Evolutionary conservation across 37 sponge, comb jelly and placozoan species (phyloP), one percentile per base, ranked within the genome.

Genomic region (Amphimedon queenslandica): DNA sequence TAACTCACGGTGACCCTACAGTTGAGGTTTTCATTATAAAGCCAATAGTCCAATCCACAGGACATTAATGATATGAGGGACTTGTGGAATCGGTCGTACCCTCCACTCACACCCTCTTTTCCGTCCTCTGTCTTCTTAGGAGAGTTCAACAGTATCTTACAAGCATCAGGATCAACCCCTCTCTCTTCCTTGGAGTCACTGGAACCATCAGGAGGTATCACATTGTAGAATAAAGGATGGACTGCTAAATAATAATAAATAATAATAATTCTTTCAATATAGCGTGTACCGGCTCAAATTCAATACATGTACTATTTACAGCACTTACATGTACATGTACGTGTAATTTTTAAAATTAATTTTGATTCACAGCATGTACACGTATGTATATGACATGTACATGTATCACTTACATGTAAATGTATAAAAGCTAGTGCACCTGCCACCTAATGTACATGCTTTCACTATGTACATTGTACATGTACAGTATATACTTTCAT

Each of bases 221-320:
- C 69, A 53, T 79, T 79, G 47, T 76, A 88, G 80, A 88, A 88
- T 42, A 39, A 60, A 0, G 84, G 84, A 53, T 24, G 42, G 10
- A 70, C 30, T 2, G 29, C 80, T 57, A 36, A 0, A 60, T 8
- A 18, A 2, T 40, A 3, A 69, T 2, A n/a, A 69, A 2, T 55
- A 72, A 20, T 16, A 16, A 53, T 16, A n/a, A n/a, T n/a, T n/a
- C n/a, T n/a, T n/a, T n/a, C n/a, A n/a, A n/a, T n/a, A n/a, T n/a
- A n/a, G n/a, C n/a, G n/a, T n/a, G n/a, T n/a, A n/a, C n/a, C n/a
- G n/a, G n/a, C n/a, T n/a, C n/a, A n/a, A n/a, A n/a, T n/a, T 30
- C 5, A 11, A 18, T 18, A 13, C 67, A 66, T 34, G 67, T 38
- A 66, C 67, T n/a, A 66, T 28, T 8, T 24, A 63, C 64, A 47